Evolutionary conservation across 2,888 invertebrate genomes (phyloP).

Genomic region (Lithophane leautieri): DNA sequence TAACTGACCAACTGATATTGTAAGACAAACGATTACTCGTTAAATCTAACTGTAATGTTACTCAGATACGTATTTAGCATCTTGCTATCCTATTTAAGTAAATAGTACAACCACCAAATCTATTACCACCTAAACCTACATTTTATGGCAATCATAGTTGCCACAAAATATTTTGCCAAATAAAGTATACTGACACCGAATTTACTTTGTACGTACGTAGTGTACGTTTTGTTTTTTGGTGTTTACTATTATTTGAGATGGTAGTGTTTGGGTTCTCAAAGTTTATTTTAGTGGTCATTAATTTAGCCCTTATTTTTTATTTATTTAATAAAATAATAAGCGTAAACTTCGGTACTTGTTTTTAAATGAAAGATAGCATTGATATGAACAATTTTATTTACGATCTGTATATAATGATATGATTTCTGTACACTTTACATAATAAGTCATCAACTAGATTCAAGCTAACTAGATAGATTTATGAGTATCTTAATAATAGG

Average conservation of each 20-base stretch:
- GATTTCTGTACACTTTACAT: conserved; percentile 90
- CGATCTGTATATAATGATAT: conserved; percentile 89
- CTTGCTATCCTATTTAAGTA: no score
- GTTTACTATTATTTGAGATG: not conserved
- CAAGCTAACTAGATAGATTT: conserved; percentile 88
- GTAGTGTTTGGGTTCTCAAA: not conserved
- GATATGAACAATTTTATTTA: conserved; percentile 90
- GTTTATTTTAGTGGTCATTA: conserved; percentile 1
- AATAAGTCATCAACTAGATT: conserved; percentile 87
- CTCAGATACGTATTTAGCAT: no score
- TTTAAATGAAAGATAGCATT: conserved; percentile 72
- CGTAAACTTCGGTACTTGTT: conserved; percentile 25
- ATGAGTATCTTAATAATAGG: conserved; percentile 88
- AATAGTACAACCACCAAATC: not conserved
- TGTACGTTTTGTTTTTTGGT: not conserved
- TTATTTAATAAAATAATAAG: conserved; percentile 11
- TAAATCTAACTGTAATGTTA: no score
- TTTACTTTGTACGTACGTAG: not conserved
- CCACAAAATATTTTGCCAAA: not conserved
- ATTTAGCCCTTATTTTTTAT: not conserved
- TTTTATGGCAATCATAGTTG: not conserved
- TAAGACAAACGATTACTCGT: not conserved
- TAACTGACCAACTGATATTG: not conserved
- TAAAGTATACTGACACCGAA: not conserved
- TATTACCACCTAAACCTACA: not conserved